Conservation (phyloP, 1,140 invertebrate genomes). For the Oreohelix idahoensis region DNA sequence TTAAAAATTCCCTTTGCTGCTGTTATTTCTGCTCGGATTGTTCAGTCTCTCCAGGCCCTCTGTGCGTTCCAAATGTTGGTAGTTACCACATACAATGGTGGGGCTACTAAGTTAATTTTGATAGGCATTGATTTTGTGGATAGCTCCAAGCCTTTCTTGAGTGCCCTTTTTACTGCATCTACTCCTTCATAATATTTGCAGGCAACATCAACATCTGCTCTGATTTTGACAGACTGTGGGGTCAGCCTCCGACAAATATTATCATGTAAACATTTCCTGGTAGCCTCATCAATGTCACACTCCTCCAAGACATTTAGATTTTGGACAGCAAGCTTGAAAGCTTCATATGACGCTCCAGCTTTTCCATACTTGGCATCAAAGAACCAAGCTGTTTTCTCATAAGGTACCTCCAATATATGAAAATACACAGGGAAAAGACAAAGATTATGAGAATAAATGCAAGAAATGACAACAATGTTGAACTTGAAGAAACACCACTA, state of each 20-base stretch:
- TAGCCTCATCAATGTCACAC: slow-evolving; percentile 93
- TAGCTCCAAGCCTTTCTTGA: slow-evolving; percentile 91
- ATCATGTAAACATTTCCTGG: slow-evolving; percentile 91
- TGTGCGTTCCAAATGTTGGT: slow-evolving; percentile 96
- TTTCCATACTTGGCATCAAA: slow-evolving; percentile 99
- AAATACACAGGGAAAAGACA: too few species aligned
- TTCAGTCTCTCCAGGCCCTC: slow-evolving; percentile 92
- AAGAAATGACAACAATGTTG: too few species aligned
- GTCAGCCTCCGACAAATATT: slow-evolving; percentile 98
- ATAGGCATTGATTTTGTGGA: slow-evolving; percentile 95
- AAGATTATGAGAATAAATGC: too few species aligned
- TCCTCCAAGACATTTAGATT: slow-evolving; percentile 88
- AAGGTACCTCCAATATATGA: slow-evolving; percentile 94
- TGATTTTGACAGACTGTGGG: slow-evolving; percentile 97
- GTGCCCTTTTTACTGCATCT: slow-evolving; percentile 96
- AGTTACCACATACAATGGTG: slow-evolving; percentile 98
- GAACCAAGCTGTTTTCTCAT: slow-evolving; percentile 98
- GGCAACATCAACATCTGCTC: slow-evolving; percentile 96
- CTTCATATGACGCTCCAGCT: slow-evolving; percentile 95
- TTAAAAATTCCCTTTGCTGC: slow-evolving; percentile 92
- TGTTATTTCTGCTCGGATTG: slow-evolving; percentile 88
- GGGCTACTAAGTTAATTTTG: slow-evolving; percentile 99
- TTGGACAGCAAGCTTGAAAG: slow-evolving; percentile 97
- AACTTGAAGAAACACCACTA: too few species aligned
- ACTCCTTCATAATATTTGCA: slow-evolving; percentile 99